Evolutionary conservation across 92 coral and sea anemone genomes (phyloP), one percentile per base, ranked within the genome.

Genomic region (Porites cylindrica): DNA sequence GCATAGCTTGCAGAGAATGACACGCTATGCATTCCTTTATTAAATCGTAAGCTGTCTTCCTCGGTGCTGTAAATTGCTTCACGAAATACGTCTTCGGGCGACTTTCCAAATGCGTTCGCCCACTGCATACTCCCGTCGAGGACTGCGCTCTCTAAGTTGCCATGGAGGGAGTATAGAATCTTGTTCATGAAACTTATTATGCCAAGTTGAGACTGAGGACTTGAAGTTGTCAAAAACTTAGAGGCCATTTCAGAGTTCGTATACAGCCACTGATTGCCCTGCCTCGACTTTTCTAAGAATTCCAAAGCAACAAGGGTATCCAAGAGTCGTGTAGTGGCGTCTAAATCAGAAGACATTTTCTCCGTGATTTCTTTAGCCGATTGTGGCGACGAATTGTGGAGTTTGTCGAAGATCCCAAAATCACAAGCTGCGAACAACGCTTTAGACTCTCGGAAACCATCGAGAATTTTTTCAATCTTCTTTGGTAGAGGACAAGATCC

Each of bases 381-480:
- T 11, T 38, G 75, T 85, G 89, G 83, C 59, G 61, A 50, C 9
- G 21, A 19, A 7, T 24, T 58, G 18, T 81, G 74, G 20, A 83
- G 87, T 65, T 29, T 75, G 24, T 77, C 85, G 63, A 85, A 85
- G 20, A 85, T 77, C 10, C 89, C 89, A 4, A 85, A 66, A 54
- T 85, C 75, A 76, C 89, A 85, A 26, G 86, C 89, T 8, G 74
- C 58, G 59, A 85, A 76, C 51, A 76, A 7, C 11, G 82, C 5
- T 66, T 84, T 63, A 8, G 81, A 51, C 10, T 62, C 85, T 77
- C 77, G 76, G 71, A 38, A 85, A 14, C 85, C 89, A 29, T 85
- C 59, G 38, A 85, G 64, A 14, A 76, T 17, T 1, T 61, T 73
- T 26, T 32, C 29, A 23, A 77, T n/a, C 69, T 85, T 85, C 11